These are phyloP conservation scores for Spatula versicolor DNA, from an alignment of 2,797 vertebrate genomes.

Conservation along the genomic window DNA sequence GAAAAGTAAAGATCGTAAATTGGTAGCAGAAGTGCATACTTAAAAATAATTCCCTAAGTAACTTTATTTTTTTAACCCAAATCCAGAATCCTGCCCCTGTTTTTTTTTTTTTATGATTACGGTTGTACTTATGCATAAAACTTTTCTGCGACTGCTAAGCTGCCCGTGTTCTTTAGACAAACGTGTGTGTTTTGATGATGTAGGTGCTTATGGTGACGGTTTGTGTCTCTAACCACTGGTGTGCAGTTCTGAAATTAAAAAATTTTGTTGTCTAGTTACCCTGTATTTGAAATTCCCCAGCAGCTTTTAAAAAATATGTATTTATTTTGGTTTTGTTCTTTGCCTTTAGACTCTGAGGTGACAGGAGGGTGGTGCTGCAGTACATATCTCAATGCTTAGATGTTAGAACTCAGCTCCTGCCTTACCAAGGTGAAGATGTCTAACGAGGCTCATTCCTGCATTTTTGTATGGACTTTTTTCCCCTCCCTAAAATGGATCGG, in stretches of 20 bases:
- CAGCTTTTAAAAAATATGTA: neutral
- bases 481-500: neutral
- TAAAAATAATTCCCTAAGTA: neutral
- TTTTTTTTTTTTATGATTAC: neutral
- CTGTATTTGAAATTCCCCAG: neutral
- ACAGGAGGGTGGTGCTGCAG: neutral
- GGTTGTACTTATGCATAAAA: neutral
- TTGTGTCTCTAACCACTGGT: neutral
- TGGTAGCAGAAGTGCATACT: neutral
- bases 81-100: neutral
- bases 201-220: neutral
- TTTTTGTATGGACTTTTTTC: neutral
- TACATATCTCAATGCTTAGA: neutral
- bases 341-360: neutral
- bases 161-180: neutral
- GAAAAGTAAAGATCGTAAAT: neutral
- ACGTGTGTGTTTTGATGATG: too few relatives aligned
- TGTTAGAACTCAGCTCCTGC: neutral
- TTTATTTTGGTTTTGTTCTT: conserved; percentile 3
- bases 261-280: neutral
- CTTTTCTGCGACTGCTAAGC: neutral
- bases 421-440: neutral
- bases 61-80: neutral
- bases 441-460: neutral
- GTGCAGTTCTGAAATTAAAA: neutral